These are phyloP conservation scores for Parelbella ahira DNA, from an alignment of 2,888 invertebrate species.

Conservation along the genomic window DNA sequence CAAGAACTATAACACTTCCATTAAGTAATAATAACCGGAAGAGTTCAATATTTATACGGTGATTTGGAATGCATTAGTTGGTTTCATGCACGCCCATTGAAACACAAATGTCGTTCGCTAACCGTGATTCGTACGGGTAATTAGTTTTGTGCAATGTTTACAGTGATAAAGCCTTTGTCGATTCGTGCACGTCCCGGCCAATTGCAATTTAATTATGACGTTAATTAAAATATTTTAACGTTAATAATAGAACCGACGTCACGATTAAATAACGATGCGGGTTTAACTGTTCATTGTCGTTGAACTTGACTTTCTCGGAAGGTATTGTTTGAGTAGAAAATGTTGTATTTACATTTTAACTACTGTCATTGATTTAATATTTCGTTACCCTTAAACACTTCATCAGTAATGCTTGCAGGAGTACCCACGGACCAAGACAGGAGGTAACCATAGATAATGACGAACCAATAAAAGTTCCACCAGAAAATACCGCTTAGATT, in stretches of 20 bases:
- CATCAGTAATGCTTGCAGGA: no score
- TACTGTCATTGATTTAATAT: no score
- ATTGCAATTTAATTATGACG: constrained; percentile 1
- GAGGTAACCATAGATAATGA: no score
- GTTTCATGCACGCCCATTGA: constrained; percentile 7
- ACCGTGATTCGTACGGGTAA: constrained; percentile 13
- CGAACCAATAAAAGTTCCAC: no score
- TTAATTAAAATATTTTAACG: constrained; percentile 9
- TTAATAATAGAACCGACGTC: constrained; percentile 9
- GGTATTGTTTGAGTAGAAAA: no score
- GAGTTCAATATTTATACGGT: constrained; percentile 1
- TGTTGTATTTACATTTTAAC: no score
- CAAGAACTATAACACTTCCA: not conserved
- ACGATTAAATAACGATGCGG: no score
- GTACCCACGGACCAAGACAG: no score
- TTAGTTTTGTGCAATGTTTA: constrained; percentile 10
- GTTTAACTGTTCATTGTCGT: no score
- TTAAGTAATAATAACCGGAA: constrained; percentile 4
- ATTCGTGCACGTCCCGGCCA: not conserved
- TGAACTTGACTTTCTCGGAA: no score
- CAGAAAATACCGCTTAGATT: no score
- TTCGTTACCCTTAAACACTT: no score
- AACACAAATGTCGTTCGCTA: constrained; percentile 5
- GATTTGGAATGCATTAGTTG: constrained; percentile 2
- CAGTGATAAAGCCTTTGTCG: constrained; percentile 9